Evolutionary conservation across 2,888 invertebrate genomes (phyloP), one percentile per base, ranked within the genome.

Genomic region (Cordilura impudica): DNA sequence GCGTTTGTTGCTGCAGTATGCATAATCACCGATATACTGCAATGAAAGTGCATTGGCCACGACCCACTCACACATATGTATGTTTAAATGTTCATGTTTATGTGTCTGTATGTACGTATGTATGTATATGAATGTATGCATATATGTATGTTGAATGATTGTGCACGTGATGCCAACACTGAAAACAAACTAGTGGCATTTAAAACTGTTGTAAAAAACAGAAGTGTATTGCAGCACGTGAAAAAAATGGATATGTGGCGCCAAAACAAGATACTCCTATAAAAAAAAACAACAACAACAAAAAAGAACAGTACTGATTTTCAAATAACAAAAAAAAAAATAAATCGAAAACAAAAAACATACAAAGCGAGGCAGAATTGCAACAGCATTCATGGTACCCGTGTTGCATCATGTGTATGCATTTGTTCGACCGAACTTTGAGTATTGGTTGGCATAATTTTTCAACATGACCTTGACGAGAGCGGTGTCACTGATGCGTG

Each of bases 361-460:
- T 19, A 51, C 14, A 51, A 6, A 35, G 69, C 69, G 49, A 56
- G 63, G 56, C 43, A 54, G 21, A 79, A 79, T 67, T 75, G 79
- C 79, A 79, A 49, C 70, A 56, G 56, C 75, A 71, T 71, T 79
- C 63, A 79, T 79, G 75, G 75, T 19, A 71, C 21, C 73, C 78
- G 70, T 74, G 78, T 65, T 70, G 74, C 74, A 70, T n/a, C 69
- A 69, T 45, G 60, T 45, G 78, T 73, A 78, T 78, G 65, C 35
- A 77, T 77, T 77, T 66, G 71, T 65, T 77, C 66, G 70, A 70
- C 31, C 71, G 65, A 77, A 66, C 66, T 61, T 67, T 29, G 78
- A 72, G 65, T 78, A 78, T 70, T 74, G 74, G 78, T 78, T 78
- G 81, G 81, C 81, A 81, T 81, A 81, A 81, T 81, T 81, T 81